A percentile compares a stretch with the other conserved stretches of the same genome.
Conservation (phyloP, 2,113 vertebrate species). For the Globicephala melas region DNA sequence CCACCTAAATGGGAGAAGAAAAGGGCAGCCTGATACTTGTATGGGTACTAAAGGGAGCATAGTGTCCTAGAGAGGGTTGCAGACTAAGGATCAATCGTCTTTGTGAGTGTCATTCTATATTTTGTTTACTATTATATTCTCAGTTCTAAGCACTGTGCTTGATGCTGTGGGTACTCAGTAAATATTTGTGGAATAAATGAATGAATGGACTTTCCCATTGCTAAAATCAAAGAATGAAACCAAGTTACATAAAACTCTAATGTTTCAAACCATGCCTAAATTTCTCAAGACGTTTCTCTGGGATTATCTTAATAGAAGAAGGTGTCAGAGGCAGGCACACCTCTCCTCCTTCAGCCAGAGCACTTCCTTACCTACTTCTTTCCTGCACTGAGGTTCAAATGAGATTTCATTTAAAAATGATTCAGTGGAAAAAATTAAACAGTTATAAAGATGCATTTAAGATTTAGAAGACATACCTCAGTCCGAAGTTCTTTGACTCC, state of each 20-base stretch:
- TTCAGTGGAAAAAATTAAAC: neutral
- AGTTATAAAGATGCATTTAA: neutral
- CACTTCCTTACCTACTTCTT: neutral
- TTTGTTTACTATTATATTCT: neutral
- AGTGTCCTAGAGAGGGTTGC: no score
- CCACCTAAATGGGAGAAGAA: accelerated
- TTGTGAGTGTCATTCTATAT: neutral
- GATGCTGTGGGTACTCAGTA: neutral
- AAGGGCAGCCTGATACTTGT: accelerated
- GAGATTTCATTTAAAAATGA: neutral
- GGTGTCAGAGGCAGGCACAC: neutral
- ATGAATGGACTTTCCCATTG: neutral
- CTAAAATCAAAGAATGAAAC: neutral
- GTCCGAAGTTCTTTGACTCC: neutral
- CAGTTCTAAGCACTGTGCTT: neutral
- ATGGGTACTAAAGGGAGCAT: accelerated
- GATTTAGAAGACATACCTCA: neutral
- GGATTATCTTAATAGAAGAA: neutral
- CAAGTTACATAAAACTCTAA: neutral
- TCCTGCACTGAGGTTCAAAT: neutral
- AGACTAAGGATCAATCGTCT: neutral
- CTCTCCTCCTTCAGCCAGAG: neutral
- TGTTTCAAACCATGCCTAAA: neutral
- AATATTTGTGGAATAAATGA: neutral
- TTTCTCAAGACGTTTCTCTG: neutral